Conservation (phyloP, 2,888 invertebrate species). For the Opisthograptis luteolata region DNA sequence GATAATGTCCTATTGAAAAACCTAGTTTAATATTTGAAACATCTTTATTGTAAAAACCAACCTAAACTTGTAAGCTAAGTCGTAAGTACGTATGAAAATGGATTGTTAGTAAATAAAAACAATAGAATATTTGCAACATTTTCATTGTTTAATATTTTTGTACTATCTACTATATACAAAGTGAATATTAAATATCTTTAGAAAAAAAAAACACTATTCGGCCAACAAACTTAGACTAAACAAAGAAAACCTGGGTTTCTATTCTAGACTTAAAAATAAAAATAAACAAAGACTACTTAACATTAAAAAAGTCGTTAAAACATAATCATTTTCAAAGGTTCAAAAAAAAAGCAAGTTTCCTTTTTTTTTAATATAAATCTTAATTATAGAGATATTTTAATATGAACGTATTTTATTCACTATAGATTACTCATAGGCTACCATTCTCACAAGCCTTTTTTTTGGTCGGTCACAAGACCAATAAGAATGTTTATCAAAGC, state of each 20-base stretch:
- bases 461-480: too few relatives aligned
- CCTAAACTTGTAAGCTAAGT: too few relatives aligned
- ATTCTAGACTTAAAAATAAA: constrained; percentile 28
- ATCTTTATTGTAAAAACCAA: too few relatives aligned
- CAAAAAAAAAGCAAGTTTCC: not conserved
- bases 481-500: too few relatives aligned
- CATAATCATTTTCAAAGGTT: not conserved
- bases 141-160: constrained; percentile 81
- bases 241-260: constrained; percentile 52
- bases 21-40: too few relatives aligned
- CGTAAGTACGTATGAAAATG: not conserved
- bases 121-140: constrained; percentile 55
- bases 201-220: constrained; percentile 59
- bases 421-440: too few relatives aligned
- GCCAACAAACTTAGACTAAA: constrained; percentile 74
- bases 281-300: constrained; percentile 29
- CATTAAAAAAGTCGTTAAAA: not conserved
- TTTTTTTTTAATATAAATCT: too few relatives aligned
- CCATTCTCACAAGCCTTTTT: too few relatives aligned
- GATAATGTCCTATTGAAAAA: not conserved
- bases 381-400: too few relatives aligned
- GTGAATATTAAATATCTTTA: constrained; percentile 77
- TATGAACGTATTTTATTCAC: too few relatives aligned
- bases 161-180: constrained; percentile 82
- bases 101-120: constrained; percentile 42